Percentiles rank a stretch among this genome's conserved stretches.
These are phyloP conservation scores for Anastatus disparis DNA, from an alignment of 1,140 invertebrate genomes.

Conservation along the genomic window DNA sequence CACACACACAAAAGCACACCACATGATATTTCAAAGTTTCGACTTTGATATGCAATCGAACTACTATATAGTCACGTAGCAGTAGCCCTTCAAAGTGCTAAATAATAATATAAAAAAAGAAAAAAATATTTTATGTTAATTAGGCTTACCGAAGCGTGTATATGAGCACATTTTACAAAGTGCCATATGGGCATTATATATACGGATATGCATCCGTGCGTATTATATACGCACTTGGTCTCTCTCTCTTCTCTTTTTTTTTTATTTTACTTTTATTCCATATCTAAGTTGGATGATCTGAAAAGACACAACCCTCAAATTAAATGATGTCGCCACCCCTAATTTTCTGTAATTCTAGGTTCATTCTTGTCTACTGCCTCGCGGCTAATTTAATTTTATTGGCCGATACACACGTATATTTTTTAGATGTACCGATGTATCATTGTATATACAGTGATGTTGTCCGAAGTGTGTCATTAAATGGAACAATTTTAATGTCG, in stretches of 20 bases:
- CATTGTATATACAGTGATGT: too few species aligned
- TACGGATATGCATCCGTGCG: neutral
- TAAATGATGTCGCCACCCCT: slow-evolving; percentile 57
- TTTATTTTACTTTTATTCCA: too few species aligned
- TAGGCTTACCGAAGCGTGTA: slow-evolving; percentile 12
- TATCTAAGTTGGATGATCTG: slow-evolving; percentile 30
- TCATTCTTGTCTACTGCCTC: slow-evolving; percentile 49
- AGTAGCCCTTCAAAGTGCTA: too few species aligned
- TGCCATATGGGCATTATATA: slow-evolving; percentile 44
- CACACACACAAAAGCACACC: too few species aligned
- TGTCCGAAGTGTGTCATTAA: too few species aligned
- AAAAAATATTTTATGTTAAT: slow-evolving; percentile 38
- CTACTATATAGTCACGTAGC: neutral
- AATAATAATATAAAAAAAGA: slow-evolving; percentile 16
- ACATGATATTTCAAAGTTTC: neutral
- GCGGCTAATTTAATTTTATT: slow-evolving; percentile 55
- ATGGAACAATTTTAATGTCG: too few species aligned
- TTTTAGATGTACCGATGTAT: too few species aligned
- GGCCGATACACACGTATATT: too few species aligned
- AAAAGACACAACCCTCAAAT: slow-evolving; percentile 54
- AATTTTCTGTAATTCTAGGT: slow-evolving; percentile 54
- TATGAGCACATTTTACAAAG: slow-evolving; percentile 5
- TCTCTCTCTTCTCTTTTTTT: too few species aligned
- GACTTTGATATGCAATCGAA: slow-evolving; percentile 36
- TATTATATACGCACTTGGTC: too few species aligned